Base-by-base conservation (phyloP, 1,140 invertebrate genomes). In the Dendroctonus ponderosae region DNA sequence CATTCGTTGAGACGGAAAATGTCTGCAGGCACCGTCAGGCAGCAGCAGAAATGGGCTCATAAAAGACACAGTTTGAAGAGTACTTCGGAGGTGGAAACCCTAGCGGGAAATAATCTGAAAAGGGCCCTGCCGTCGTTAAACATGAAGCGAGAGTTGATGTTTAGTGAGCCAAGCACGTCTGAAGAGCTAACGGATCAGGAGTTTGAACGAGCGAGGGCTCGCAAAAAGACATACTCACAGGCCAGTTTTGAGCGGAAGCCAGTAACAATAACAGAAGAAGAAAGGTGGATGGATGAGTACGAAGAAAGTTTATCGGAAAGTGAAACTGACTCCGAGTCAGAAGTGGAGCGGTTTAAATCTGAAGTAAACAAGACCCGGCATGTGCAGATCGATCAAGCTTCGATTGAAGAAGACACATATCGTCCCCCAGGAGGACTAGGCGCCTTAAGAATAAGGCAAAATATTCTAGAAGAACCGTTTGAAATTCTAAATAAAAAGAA, bases 371-470 rank as follows among this genome's bases (percentile, higher is more conserved):
- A 43, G 50, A 52, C 37, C 40, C 11, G 80, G 71, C 8, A 67
- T 69, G 11, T 67, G 9, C 50, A 64, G 40, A 43, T 56, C 41
- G 79, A 81, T 53, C 79, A 81, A 57, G 74, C 80, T 78, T 79
- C 82, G 78, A 67, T 82, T 80, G 72, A 87, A 43, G 85, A 88
- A 58, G 84, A 85, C 44, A 90, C 87, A 0, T 90, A 90, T 75
- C 85, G 90, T 79, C 89, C 89, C 11, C 40, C 60, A 52, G 62
- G 59, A 0, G 80, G 83, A 12, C 48, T 80, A 72, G 71, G 59
- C 42, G 58, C 26, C 26, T 26, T 26, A 26, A 26, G 3, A 26
- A 26, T 26, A 26, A 26, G 26, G 26, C 26, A 26, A 26, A 26
- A 26, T 26, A 50, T 77, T 80, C 37, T 80, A 54, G 81, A 85